Base-by-base conservation (phyloP, 2,888 invertebrate genomes). In the Amphipoea lucens region DNA sequence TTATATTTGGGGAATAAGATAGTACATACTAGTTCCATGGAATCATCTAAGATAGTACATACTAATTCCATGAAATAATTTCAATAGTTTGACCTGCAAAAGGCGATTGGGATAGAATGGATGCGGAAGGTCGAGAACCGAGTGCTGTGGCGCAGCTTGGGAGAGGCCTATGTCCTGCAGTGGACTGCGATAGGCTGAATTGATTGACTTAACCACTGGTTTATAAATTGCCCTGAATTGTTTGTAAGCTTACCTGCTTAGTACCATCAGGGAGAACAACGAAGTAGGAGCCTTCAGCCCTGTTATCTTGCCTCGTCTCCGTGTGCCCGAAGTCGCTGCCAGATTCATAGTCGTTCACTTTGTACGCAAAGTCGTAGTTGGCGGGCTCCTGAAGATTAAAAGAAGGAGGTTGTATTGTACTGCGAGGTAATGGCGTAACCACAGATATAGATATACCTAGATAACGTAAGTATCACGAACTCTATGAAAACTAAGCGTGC, bases 201-300 rank as follows among this genome's bases (percentile, higher is more conserved):
- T 45, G 17, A 67, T 45, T 12, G 7, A 40, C 9, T 20, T 29
- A 11, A 29, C 29, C 29, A 9, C 5, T 51, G 14, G 0, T 23
- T 7, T 29, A 23, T 4, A 36, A 17, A 60, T n/a, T 7, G 0
- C 29, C 12, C 6, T 14, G 3, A 17, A 9, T 60, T 57, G 17
- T 51, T 3, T n/a, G 1, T 5, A 17, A 51, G 7, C 71, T 78
- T 82, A 96, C 97, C 96, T 98, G 98, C 83, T 97, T 98, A 82
- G 97, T 97, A 0, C 98, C 98, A 95, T 98, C 98, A 89, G 98
- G 98, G 63, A 98, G 94, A 0, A 98, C 97, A 0, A 98, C 98
- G 90, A 98, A 97, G 94, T 98, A 98, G 54, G 97, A 96, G 0
- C 98, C 98, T 66, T 97, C 96, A 51, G 98, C 97, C 70, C 96